phyloP scores from a whole-genome alignment of 1,140 invertebrate species.

The Eriocheir sinensis region DNA sequence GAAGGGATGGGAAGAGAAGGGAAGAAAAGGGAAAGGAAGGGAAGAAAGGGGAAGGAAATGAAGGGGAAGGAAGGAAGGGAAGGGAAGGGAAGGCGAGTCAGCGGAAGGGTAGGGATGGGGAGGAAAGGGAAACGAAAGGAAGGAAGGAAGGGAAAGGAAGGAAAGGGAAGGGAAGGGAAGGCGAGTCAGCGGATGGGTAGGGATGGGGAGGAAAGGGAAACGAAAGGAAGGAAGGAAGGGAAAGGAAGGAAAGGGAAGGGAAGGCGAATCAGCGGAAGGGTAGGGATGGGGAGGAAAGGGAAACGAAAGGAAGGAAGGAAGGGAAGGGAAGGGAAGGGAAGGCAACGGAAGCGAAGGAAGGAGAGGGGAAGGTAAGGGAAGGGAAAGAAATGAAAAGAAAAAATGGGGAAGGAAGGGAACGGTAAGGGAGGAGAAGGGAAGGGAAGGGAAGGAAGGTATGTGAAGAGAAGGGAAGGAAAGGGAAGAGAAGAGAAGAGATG shows the following conservation, averaged over 20 bases:
- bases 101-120: not conserved
- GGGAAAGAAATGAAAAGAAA: not conserved
- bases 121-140: not conserved
- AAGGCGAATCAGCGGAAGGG: too few species aligned
- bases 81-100: not conserved
- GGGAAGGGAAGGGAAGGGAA: not conserved
- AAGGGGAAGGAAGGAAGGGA: not conserved
- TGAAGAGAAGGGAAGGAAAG: not conserved
- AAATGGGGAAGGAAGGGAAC: too few species aligned
- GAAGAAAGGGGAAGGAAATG: not conserved
- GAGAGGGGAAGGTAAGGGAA: not conserved
- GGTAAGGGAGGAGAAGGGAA: not conserved
- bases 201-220: not conserved
- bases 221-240: not conserved
- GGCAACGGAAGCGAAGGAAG: not conserved
- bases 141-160: not conserved
- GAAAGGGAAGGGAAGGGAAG: not conserved
- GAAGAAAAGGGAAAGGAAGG: not conserved
- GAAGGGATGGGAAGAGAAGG: not conserved
- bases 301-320: not conserved
- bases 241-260: not conserved
- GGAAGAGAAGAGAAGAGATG: not conserved
- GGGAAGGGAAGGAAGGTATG: not conserved
- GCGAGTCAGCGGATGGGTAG: not conserved
- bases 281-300: not conserved